Conservation (phyloP, 2,113 vertebrate species). For the Nyctibius bracteatus region DNA sequence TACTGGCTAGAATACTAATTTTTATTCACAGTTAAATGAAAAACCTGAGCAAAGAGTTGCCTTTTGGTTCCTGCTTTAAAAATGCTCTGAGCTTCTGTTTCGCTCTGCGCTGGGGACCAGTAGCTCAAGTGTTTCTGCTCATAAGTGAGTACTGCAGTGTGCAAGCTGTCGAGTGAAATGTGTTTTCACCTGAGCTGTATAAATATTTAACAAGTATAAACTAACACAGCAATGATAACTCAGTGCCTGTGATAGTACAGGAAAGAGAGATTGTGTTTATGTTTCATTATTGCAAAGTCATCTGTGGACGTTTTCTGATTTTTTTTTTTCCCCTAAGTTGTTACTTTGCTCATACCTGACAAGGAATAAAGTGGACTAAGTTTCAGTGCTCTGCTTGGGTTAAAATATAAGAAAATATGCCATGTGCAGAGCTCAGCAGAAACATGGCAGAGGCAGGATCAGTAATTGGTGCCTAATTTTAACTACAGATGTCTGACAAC, state of each 20-base stretch:
- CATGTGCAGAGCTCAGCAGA: not conserved
- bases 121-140: not conserved
- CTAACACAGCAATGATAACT: not conserved
- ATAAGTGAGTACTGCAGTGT: not conserved
- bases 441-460: not conserved
- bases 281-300: not conserved
- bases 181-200: not conserved
- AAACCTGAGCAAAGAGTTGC: not conserved
- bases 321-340: not conserved
- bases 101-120: not conserved
- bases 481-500: not conserved
- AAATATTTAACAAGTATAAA: constrained; percentile 14
- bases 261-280: not conserved
- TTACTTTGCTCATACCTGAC: not conserved
- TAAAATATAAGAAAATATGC: not conserved
- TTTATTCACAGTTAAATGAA: not conserved
- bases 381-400: not conserved
- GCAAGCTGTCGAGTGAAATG: not conserved
- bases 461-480: not conserved
- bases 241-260: not conserved
- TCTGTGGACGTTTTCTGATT: not conserved
- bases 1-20: not conserved
- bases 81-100: not conserved
- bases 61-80: not conserved
- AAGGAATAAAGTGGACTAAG: not conserved